Conservation (phyloP, 2,113 vertebrate species). For the Paedocypris sp. region DNA sequence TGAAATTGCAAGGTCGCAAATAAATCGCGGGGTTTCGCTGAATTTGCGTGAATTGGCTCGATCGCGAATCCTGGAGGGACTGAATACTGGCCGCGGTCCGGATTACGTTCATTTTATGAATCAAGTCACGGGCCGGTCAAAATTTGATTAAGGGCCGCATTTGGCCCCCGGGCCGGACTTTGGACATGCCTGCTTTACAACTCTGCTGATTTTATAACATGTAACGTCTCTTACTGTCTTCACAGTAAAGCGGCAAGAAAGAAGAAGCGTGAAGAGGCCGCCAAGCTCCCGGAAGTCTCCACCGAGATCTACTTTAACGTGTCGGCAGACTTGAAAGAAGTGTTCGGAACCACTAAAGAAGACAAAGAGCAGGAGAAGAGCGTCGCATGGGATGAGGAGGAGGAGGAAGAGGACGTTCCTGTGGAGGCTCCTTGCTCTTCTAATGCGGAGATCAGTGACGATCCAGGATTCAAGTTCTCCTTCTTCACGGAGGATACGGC, state of each 20-base stretch:
- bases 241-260: conserved; percentile 66
- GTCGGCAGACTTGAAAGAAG: conserved; percentile 67
- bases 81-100: no score
- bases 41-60: no score
- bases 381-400: conserved; percentile 26
- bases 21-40: no score
- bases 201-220: no score
- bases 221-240: not conserved
- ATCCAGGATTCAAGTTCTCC: conserved; percentile 74
- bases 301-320: conserved; percentile 74
- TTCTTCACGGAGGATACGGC: conserved; percentile 65
- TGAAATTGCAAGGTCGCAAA: no score
- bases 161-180: no score
- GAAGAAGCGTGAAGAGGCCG: conserved; percentile 69
- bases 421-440: not conserved
- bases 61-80: no score
- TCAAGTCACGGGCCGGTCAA: no score
- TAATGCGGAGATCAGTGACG: not conserved
- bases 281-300: conserved; percentile 77
- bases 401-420: not conserved
- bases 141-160: no score
- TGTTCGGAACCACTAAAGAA: conserved; percentile 57
- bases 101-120: no score
- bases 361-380: conserved; percentile 13
- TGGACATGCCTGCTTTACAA: no score